Conservation (phyloP, 2,888 invertebrate genomes). For the Merodon equestris region DNA sequence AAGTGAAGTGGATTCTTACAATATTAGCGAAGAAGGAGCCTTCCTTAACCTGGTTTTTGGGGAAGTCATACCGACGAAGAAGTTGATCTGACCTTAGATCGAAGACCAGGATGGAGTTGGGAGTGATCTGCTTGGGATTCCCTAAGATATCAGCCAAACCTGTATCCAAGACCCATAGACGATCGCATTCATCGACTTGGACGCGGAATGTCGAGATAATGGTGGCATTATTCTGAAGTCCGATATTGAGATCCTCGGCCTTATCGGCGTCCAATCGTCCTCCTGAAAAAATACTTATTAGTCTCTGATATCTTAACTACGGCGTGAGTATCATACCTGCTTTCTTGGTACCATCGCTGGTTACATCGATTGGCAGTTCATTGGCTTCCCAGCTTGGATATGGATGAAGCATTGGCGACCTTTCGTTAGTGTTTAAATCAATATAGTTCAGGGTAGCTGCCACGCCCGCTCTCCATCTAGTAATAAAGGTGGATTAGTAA, state of each 20-base stretch:
- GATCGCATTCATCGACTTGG: constrained; percentile 86
- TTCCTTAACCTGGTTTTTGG: constrained; percentile 84
- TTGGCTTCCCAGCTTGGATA: constrained; percentile 90
- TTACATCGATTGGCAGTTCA: constrained; percentile 84
- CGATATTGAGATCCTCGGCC: constrained; percentile 78
- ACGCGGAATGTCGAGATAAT: constrained; percentile 87
- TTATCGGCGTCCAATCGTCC: constrained; percentile 76
- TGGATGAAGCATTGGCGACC: constrained; percentile 86
- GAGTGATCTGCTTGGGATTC: constrained; percentile 82
- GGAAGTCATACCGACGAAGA: constrained; percentile 84
- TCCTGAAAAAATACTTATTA: constrained; percentile 57
- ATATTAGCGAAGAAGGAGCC: constrained; percentile 90
- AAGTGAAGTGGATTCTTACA: constrained; percentile 79
- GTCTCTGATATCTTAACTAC: neutral
- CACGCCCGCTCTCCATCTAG: constrained; percentile 85
- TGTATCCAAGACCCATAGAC: constrained; percentile 90
- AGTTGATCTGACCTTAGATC: constrained; percentile 88
- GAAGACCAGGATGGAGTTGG: constrained; percentile 83
- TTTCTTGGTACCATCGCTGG: constrained; percentile 71
- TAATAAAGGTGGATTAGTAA: too few relatives aligned
- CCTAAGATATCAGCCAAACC: constrained; percentile 88
- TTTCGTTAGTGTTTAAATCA: constrained; percentile 80
- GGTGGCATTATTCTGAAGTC: constrained; percentile 81
- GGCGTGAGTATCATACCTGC: constrained; percentile 64
- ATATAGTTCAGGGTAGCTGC: constrained; percentile 86